phyloP scores from a whole-genome alignment of 2,888 invertebrate species.

The Sepiola atlantica region DNA sequence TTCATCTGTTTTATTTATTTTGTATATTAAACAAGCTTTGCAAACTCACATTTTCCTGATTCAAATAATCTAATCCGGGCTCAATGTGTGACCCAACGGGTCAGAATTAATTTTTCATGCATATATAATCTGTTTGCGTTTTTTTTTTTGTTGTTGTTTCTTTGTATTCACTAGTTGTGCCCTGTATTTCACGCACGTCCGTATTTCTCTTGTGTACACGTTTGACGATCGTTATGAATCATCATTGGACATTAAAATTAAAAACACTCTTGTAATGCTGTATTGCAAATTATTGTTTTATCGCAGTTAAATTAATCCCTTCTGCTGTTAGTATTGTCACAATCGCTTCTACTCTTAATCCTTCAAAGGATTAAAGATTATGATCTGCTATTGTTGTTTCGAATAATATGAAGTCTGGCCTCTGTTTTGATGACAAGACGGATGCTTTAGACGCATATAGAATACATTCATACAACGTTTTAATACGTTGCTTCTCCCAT shows the following conservation, averaged over 20 bases:
- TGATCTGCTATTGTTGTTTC: background rate
- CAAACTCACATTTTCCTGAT: too few relatives aligned
- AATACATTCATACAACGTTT: too few relatives aligned
- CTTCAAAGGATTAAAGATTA: background rate
- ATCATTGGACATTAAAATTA: background rate
- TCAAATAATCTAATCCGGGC: too few relatives aligned
- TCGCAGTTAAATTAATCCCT: background rate
- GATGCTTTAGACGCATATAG: too few relatives aligned
- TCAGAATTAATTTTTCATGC: too few relatives aligned
- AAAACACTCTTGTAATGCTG: background rate
- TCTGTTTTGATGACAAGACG: background rate
- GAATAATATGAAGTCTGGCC: background rate
- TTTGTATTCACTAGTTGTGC: background rate
- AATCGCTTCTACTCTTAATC: background rate
- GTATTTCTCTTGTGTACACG: background rate
- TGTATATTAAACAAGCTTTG: too few relatives aligned
- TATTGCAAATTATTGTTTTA: background rate
- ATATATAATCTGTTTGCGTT: background rate
- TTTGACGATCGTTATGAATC: background rate
- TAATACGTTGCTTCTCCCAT: too few relatives aligned
- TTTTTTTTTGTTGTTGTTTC: background rate
- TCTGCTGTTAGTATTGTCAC: background rate
- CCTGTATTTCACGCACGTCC: too few relatives aligned
- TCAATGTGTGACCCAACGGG: too few relatives aligned
- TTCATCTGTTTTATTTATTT: too few relatives aligned